Conservation (phyloP, 2,113 vertebrate genomes). For the Euleptes europaea region DNA sequence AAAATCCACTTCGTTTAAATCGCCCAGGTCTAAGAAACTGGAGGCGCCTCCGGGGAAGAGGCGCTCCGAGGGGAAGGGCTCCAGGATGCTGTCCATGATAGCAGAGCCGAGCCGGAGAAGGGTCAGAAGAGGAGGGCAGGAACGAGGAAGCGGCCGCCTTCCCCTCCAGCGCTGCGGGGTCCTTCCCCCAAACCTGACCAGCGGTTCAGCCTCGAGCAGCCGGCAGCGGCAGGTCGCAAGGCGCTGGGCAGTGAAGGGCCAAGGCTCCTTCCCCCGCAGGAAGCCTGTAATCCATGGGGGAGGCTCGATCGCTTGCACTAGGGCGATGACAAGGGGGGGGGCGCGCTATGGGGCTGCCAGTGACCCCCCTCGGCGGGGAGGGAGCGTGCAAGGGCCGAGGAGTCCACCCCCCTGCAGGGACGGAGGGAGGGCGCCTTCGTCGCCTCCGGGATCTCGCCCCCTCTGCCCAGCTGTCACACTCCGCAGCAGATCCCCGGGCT, state of each 20-base stretch:
- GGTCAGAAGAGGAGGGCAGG: not conserved
- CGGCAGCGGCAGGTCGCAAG: not conserved
- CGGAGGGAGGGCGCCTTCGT: not conserved
- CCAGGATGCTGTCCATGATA: constrained; percentile 83
- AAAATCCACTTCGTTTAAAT: constrained; percentile 86
- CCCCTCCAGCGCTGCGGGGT: not conserved
- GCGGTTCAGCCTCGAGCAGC: constrained; percentile 31
- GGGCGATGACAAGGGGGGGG: not conserved
- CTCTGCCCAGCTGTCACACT: constrained; percentile 57
- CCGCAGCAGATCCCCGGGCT: constrained; percentile 46
- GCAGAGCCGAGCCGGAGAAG: constrained; percentile 18
- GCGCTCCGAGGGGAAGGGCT: constrained; percentile 83
- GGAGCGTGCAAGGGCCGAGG: not conserved
- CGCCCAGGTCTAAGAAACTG: constrained; percentile 85
- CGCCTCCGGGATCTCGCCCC: constrained; percentile 14
- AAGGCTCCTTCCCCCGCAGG: constrained; percentile 55
- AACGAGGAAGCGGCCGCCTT: not conserved
- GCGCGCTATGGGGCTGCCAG: constrained; percentile 8
- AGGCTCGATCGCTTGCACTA: not conserved
- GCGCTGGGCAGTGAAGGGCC: constrained; percentile 35
- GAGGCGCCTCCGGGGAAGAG: constrained; percentile 79
- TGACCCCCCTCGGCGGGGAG: constrained; percentile 12
- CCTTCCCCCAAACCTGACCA: not conserved
- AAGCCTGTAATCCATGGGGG: constrained; percentile 62
- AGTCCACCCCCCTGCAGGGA: not conserved